Evolutionary conservation across 2,797 vertebrate species (phyloP).

Genomic region (Acrossocheilus wenchowensis): DNA sequence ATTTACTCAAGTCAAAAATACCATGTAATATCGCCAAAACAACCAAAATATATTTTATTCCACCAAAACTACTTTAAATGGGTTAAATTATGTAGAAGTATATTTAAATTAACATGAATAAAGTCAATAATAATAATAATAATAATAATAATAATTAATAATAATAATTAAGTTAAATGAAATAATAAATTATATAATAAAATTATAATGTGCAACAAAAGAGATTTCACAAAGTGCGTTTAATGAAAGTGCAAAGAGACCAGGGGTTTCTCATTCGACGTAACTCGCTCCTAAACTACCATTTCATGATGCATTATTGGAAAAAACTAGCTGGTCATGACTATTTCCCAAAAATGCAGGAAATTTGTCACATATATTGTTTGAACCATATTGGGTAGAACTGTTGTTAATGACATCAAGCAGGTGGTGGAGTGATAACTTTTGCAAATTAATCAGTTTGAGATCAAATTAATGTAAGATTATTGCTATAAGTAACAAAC

Average conservation of each 20-base stretch:
- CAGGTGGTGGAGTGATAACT: not conserved
- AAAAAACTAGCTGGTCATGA: not conserved
- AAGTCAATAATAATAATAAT: not conserved
- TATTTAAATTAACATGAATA: not conserved
- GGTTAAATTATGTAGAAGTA: not conserved
- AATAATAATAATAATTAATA: too few species aligned
- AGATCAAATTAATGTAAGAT: too few species aligned
- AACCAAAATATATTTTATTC: not conserved
- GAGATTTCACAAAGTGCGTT: not conserved
- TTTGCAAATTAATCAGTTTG: not conserved
- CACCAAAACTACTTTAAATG: not conserved
- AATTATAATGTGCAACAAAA: not conserved
- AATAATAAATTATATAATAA: too few species aligned
- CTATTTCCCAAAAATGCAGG: not conserved
- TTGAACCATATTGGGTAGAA: not conserved
- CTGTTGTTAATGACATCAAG: not conserved
- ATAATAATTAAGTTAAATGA: not conserved
- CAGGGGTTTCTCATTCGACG: not conserved
- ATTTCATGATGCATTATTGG: too few species aligned
- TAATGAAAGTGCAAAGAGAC: not conserved
- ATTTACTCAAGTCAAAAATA: not conserved
- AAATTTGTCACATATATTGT: not conserved
- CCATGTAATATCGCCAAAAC: not conserved
- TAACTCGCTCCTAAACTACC: not conserved
- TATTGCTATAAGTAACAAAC: not conserved